Evolutionary conservation across 1,140 invertebrate genomes (phyloP).

Genomic region (Pachyrhynchus sulphureomaculatus): DNA sequence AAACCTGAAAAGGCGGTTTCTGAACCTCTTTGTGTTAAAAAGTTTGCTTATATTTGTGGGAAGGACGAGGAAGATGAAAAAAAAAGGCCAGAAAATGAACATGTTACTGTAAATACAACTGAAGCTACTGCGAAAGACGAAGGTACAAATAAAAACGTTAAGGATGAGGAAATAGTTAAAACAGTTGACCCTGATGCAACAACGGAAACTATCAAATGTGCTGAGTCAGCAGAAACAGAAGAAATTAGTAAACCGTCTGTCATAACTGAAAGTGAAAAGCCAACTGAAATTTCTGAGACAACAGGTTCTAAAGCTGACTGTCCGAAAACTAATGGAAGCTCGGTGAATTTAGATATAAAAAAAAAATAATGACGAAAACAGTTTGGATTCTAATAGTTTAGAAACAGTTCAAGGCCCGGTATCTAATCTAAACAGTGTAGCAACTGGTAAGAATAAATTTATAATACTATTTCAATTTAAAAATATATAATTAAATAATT

Average conservation of each 20-base stretch:
- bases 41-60: slow-evolving; percentile 33
- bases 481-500: too few species aligned
- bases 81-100: not conserved
- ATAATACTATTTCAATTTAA: too few species aligned
- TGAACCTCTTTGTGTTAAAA: slow-evolving; percentile 35
- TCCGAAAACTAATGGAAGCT: too few species aligned
- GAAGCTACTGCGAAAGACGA: not conserved
- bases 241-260: not conserved
- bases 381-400: too few species aligned
- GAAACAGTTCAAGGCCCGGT: too few species aligned
- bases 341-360: too few species aligned
- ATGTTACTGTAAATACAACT: not conserved
- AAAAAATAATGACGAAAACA: too few species aligned
- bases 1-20: slow-evolving; percentile 7
- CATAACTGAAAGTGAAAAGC: not conserved
- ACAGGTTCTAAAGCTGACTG: too few species aligned
- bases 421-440: too few species aligned
- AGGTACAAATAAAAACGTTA: not conserved
- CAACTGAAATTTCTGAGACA: too few species aligned
- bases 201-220: not conserved
- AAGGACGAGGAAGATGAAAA: not conserved
- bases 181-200: not conserved
- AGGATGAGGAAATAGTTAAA: not conserved
- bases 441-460: too few species aligned
- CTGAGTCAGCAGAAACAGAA: not conserved